Percentiles rank a stretch among this genome's conserved stretches.
These are phyloP conservation scores for Cuniculus paca DNA, from an alignment of 2,797 vertebrate species.

Conservation along the genomic window DNA sequence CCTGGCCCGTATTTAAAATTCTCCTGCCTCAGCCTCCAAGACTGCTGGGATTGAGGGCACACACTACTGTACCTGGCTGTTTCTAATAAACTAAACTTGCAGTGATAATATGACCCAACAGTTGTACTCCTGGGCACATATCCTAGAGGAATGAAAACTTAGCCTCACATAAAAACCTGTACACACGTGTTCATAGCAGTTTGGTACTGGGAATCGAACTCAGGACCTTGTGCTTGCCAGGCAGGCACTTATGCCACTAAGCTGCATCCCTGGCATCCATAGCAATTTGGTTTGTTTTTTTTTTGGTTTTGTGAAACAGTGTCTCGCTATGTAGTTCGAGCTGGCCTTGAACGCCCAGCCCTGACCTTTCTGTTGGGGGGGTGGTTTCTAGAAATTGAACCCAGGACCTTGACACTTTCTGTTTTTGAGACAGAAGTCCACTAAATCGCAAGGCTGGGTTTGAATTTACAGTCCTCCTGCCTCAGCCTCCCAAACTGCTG, in stretches of 20 bases:
- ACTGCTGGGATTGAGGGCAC: background rate
- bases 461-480: background rate
- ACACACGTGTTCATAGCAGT: background rate
- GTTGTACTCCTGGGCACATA: background rate
- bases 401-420: background rate
- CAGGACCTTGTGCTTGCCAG: too few species aligned
- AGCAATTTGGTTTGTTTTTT: too few species aligned
- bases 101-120: background rate
- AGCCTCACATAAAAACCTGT: background rate
- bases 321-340: background rate
- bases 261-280: too few species aligned
- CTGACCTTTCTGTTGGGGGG: too few species aligned
- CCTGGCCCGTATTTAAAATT: background rate
- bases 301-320: background rate
- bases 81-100: background rate
- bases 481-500: background rate
- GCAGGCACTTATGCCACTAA: too few species aligned
- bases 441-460: background rate
- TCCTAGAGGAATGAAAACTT: background rate
- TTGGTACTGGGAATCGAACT: too few species aligned
- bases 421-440: background rate
- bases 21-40: background rate
- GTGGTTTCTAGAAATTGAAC: background rate
- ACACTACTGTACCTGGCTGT: background rate
- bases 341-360: background rate